phyloP scores from a whole-genome alignment of 2,113 vertebrate species.

The Tyrannus savana region DNA sequence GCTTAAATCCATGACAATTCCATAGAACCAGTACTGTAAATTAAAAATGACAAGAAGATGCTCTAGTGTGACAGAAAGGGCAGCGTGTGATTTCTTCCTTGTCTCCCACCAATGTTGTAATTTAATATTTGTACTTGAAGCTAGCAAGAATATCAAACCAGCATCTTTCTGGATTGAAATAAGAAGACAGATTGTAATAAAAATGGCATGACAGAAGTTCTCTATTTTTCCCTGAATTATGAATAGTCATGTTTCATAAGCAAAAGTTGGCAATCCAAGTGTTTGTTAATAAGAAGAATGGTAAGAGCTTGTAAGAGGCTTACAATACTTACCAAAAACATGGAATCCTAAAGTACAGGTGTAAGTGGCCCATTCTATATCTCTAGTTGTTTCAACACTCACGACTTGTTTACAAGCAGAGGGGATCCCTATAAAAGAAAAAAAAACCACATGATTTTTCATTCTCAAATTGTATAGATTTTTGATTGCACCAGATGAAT shows the following conservation, averaged over 20 bases:
- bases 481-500: constrained; percentile 32
- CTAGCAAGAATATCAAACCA: constrained; percentile 13
- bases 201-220: constrained; percentile 48
- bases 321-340: constrained; percentile 86
- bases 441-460: not conserved
- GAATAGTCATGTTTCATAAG: constrained; percentile 38
- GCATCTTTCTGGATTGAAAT: constrained; percentile 40
- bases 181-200: constrained; percentile 55
- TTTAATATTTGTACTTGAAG: constrained; percentile 13
- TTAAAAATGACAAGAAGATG: not conserved
- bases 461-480: not conserved
- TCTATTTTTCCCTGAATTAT: constrained; percentile 22
- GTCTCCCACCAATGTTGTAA: not conserved
- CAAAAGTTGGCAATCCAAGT: not conserved
- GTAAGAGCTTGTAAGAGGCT: not conserved
- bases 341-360: constrained; percentile 95
- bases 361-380: constrained; percentile 90
- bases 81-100: not conserved
- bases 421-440: constrained; percentile 85
- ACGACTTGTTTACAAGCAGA: constrained; percentile 97
- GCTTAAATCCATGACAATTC: not conserved
- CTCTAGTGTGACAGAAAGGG: not conserved
- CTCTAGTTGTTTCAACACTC: constrained; percentile 92
- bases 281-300: constrained; percentile 18
- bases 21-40: not conserved